Evolutionary conservation across 2,888 invertebrate genomes (phyloP), one percentile per base, ranked within the genome.

Genomic region (Arctia plantaginis): DNA sequence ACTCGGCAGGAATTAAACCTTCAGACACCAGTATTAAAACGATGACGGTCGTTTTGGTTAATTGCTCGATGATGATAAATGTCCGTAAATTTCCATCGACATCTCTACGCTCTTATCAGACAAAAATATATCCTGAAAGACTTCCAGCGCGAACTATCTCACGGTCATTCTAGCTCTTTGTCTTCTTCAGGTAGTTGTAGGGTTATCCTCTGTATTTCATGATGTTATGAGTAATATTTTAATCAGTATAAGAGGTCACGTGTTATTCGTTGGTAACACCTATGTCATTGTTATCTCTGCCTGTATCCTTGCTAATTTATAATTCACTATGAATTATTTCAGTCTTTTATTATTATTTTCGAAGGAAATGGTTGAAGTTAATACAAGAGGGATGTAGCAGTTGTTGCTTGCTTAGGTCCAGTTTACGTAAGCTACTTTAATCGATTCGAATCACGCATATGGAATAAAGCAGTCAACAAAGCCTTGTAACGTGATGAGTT

Each of bases 261-360:
- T 85, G 81, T 77, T 66, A 72, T 69, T 73, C 71, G 47, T 59
- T 27, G 59, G 27, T 65, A 78, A 74, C 69, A 82, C 78, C 79
- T 81, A 75, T 75, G 73, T 74, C 47, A 75, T 69, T 74, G 78
- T 83, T 84, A 55, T 55, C 51, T 84, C 84, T 86, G 78, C 81
- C 27, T 51, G 27, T 20, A 81, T 84, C 85, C 85, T 86, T 85
- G 79, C 55, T 74, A 69, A 78, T 80, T 4, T 15, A 1, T 30
- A 62, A 30, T 30, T 30, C 30, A 15, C 30, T 27, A 30, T 27
- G 13, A 62, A 69, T 20, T 12, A 23, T 39, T 35, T 10, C 8
- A 35, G 33, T 18, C 20, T 18, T 68, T 13, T 47, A n/a, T n/a
- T n/a, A n/a, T n/a, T n/a, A 13, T 41, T 59, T 27, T 6, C 27